These are phyloP conservation scores for Mirza zaza DNA, from an alignment of 2,113 vertebrate species.

Conservation along the genomic window DNA sequence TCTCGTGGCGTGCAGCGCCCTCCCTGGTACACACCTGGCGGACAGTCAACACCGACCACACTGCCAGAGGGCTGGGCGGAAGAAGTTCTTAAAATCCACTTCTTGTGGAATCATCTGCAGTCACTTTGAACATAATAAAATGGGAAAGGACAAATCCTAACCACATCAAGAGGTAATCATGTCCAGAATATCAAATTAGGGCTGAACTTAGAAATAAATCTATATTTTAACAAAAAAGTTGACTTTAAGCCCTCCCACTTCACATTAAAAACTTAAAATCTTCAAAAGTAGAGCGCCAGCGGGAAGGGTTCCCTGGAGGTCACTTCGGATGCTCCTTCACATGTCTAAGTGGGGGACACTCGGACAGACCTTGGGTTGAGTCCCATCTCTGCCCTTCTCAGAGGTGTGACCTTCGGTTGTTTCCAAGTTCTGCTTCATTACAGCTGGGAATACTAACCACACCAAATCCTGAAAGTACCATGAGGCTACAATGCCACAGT, in stretches of 20 bases:
- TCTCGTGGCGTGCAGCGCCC: constrained; percentile 4
- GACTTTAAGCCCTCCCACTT: neutral
- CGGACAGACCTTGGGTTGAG: neutral
- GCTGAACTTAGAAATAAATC: constrained; percentile 34
- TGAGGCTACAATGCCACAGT: neutral
- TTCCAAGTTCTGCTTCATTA: neutral
- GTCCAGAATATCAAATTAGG: constrained; percentile 47
- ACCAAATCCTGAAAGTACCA: neutral
- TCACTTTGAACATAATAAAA: neutral
- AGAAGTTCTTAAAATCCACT: neutral
- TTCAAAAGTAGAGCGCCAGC: constrained; percentile 43
- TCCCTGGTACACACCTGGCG: neutral
- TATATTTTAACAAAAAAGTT: neutral
- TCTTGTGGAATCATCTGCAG: constrained; percentile 1
- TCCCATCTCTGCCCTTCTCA: neutral
- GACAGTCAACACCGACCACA: neutral
- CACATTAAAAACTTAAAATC: constrained; percentile 33
- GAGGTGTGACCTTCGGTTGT: neutral
- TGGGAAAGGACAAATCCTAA: constrained; percentile 60
- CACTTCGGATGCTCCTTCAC: neutral
- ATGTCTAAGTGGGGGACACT: too few species aligned
- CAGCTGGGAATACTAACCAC: neutral
- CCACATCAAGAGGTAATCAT: constrained; percentile 22
- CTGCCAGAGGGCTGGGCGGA: accelerated
- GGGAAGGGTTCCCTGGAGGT: neutral